Conservation (phyloP, 2,113 vertebrate species). For the Solenodon paradoxus region DNA sequence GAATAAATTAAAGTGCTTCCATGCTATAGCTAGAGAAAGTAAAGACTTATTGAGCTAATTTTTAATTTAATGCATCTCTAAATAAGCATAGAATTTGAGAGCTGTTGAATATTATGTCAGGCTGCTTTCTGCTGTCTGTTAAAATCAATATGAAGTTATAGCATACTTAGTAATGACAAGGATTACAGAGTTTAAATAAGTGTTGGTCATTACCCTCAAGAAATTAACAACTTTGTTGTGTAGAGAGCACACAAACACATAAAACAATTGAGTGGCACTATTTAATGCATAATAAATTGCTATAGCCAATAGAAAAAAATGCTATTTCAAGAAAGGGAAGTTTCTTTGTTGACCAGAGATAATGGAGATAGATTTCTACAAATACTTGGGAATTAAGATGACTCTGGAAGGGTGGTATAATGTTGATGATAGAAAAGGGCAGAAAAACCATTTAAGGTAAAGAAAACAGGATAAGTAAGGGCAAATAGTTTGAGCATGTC, state of each 20-base stretch:
- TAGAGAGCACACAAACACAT: neutral
- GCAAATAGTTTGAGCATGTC: neutral
- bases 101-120: slow-evolving; percentile 29
- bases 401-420: neutral
- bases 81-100: slow-evolving; percentile 62
- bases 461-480: neutral
- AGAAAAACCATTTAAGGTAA: neutral
- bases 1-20: slow-evolving; percentile 69
- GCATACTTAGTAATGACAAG: slow-evolving; percentile 34
- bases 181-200: slow-evolving; percentile 38
- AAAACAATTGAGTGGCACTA: neutral
- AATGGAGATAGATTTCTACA: neutral
- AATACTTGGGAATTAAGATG: neutral
- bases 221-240: slow-evolving; percentile 41
- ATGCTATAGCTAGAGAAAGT: slow-evolving; percentile 53
- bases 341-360: neutral
- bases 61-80: slow-evolving; percentile 57
- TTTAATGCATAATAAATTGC: neutral
- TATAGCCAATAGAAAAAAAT: neutral
- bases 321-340: neutral
- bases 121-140: slow-evolving; percentile 54
- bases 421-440: neutral
- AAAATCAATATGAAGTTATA: slow-evolving; percentile 70
- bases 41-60: slow-evolving; percentile 66
- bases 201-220: slow-evolving; percentile 16